Evolutionary conservation across 2,113 vertebrate species (phyloP).

Genomic region (Tor tambroides): DNA sequence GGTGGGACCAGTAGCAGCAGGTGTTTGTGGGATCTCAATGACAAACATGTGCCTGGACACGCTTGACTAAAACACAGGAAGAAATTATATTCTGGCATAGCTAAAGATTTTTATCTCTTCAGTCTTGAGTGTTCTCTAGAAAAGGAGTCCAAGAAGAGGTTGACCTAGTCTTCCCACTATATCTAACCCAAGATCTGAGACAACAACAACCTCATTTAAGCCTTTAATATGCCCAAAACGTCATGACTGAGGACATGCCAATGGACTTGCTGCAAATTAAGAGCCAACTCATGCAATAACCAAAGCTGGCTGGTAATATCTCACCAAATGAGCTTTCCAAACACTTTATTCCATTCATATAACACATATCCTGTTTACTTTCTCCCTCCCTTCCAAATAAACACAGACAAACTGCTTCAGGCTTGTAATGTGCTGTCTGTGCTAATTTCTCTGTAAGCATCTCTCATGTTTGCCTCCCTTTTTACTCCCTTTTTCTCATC

Average conservation of each 20-base stretch:
- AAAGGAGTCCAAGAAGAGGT: not conserved
- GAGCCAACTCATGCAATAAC: not conserved
- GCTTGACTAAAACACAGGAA: slow-evolving; percentile 42
- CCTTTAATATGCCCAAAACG: slow-evolving; percentile 64
- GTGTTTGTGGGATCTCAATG: slow-evolving; percentile 64
- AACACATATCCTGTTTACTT: slow-evolving; percentile 17
- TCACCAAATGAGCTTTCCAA: not conserved
- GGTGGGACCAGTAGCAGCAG: slow-evolving; percentile 58
- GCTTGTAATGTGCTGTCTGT: slow-evolving; percentile 76
- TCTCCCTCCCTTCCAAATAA: slow-evolving; percentile 25
- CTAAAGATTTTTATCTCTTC: not conserved
- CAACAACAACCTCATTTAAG: slow-evolving; percentile 60
- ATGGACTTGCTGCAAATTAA: slow-evolving; percentile 45
- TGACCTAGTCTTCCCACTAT: slow-evolving; percentile 6
- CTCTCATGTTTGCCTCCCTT: slow-evolving; percentile 30
- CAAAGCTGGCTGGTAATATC: not conserved
- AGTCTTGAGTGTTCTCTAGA: not conserved
- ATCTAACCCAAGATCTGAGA: slow-evolving; percentile 59
- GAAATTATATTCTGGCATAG: not conserved
- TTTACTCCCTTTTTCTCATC: slow-evolving; percentile 44
- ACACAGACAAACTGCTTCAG: slow-evolving; percentile 63
- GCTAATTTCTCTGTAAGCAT: slow-evolving; percentile 70
- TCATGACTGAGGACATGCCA: slow-evolving; percentile 50
- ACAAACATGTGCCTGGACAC: slow-evolving; percentile 65
- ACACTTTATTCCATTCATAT: slow-evolving; percentile 20